Conservation (phyloP, 2,888 invertebrate species). For the Macrophya alboannulata region DNA sequence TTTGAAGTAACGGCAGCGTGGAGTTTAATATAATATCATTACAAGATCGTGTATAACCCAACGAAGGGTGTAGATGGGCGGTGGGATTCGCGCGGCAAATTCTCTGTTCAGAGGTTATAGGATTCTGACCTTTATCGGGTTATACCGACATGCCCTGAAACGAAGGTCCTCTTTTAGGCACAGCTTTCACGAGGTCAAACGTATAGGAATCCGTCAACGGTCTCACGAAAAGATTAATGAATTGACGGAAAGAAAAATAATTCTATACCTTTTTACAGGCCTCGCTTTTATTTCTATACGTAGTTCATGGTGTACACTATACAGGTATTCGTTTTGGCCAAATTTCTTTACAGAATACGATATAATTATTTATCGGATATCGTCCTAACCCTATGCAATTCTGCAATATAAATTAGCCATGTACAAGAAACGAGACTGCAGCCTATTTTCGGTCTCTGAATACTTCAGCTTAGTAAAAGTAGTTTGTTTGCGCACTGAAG, state of each 20-base stretch:
- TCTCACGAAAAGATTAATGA: constrained; percentile 49
- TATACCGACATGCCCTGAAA: not conserved
- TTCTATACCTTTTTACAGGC: constrained; percentile 69
- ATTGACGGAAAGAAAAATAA: constrained; percentile 19
- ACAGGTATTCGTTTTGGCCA: not conserved
- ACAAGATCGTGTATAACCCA: constrained; percentile 52
- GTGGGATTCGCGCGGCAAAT: constrained; percentile 40
- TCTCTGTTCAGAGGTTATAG: not conserved
- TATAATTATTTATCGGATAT: constrained; percentile 60
- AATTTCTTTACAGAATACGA: not conserved
- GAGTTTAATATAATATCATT: constrained; percentile 57
- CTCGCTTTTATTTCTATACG: not conserved
- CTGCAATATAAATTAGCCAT: constrained; percentile 61
- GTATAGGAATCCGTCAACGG: constrained; percentile 39
- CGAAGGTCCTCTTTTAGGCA: not conserved
- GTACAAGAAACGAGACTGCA: not conserved
- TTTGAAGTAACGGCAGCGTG: constrained; percentile 56
- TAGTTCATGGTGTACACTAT: not conserved
- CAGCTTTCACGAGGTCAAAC: constrained; percentile 40
- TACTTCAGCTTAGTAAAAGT: constrained; percentile 22
- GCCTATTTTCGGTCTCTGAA: not conserved
- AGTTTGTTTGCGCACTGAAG: constrained; percentile 18
- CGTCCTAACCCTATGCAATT: constrained; percentile 80
- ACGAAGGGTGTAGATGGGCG: constrained; percentile 40
- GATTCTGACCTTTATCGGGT: constrained; percentile 56